Conservation (phyloP, 2,888 invertebrate species). For the Ditula angustiorana region DNA sequence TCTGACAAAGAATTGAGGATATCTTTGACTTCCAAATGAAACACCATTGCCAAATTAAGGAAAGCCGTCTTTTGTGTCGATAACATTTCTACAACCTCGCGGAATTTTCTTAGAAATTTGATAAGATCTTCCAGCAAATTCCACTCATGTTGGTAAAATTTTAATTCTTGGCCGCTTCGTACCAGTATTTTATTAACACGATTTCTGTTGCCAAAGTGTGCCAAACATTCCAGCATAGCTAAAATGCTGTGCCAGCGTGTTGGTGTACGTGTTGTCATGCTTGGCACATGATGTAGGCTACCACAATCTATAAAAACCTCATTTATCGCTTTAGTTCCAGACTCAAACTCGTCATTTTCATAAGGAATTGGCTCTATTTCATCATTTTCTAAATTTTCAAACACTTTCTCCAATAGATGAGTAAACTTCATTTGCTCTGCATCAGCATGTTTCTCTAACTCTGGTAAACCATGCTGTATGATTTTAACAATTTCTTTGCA, state of each 20-base stretch:
- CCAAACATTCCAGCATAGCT: conserved; percentile 11
- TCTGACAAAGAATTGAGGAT: neutral
- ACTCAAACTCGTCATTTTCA: neutral
- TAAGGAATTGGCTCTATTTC: conserved; percentile 8
- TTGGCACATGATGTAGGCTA: neutral
- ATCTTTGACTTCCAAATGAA: neutral
- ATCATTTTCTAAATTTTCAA: conserved; percentile 20
- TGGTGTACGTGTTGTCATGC: neutral
- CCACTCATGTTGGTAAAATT: conserved; percentile 7
- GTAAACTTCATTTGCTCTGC: neutral
- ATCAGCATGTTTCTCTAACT: conserved; percentile 3
- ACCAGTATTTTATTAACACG: conserved; percentile 4
- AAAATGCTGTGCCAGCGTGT: conserved; percentile 9
- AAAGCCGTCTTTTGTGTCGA: neutral
- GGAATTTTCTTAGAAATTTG: conserved; percentile 4
- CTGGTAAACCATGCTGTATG: conserved; percentile 4
- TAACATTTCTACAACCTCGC: neutral
- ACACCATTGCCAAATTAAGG: conserved; percentile 4
- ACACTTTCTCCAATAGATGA: neutral
- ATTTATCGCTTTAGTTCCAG: neutral
- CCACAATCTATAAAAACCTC: neutral
- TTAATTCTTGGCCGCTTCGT: neutral
- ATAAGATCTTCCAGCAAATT: neutral
- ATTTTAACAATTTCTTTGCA: conserved; percentile 28
- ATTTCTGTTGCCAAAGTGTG: neutral